Evolutionary conservation across 1,140 invertebrate species (phyloP), one percentile per base, ranked within the genome.

Genomic region (Drosophila carrolli): DNA sequence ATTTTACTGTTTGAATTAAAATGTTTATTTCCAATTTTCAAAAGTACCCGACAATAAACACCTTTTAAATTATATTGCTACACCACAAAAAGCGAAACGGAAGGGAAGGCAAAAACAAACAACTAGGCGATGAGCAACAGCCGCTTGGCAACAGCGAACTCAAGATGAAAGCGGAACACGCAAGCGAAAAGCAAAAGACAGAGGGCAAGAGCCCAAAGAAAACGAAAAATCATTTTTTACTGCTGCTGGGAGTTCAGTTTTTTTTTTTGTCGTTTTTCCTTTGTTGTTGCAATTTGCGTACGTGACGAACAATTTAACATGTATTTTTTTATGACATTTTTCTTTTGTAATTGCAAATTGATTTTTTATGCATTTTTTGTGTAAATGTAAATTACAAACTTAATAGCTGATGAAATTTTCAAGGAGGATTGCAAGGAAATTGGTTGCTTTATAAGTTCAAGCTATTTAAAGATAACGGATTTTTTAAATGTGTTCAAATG

Each of bases 141-240:
- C 68, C 81, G 81, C 86, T 90, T 90, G 86, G 79, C 86, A 90
- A 90, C 86, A 90, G 79, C 73, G 56, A 68, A 77, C 51, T 51
- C 41, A 48, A 85, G 78, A 85, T 80, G 77, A 85, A 90, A 77
- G 70, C 75, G 82, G 82, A 85, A 75, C 54, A 61, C 41, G 38
- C 48, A 32, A 46, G n/a, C 23, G 23, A 61, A 19, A 62, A 44
- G 29, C 60, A 29, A 71, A 44, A 53, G 27, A 35, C 40, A 32
- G 43, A 56, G 56, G 48, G 63, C 63, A 55, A 74, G 48, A 66
- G 61, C 61, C 54, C 61, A 48, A 57, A 43, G 47, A 43, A 75
- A 77, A 51, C 32, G 41, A 68, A 75, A 78, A 83, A 78, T 80
- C 53, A 63, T 75, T 85, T 85, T 85, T 81, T 81, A 65, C 75